Evolutionary conservation across 2,113 vertebrate species (phyloP), one percentile per base, ranked within the genome.

Genomic region (Potamarius usumacintae): DNA sequence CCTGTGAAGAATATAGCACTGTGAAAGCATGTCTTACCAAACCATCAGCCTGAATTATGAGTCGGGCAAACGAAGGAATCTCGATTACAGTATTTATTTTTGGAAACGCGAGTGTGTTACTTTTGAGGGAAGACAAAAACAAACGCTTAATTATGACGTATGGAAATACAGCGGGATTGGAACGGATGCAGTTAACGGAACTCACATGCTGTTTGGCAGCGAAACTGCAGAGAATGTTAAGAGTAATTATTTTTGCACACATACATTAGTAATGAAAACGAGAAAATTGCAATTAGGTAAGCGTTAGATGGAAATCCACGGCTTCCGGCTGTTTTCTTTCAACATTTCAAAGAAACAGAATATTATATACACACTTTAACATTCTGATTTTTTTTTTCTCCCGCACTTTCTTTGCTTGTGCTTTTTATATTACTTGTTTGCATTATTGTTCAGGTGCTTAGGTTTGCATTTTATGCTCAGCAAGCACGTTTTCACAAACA

Each of bases 371-470:
- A 83, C 67, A 76, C 62, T 62, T 48, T 80, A 15, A 77, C 83
- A 27, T 76, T 48, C 85, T 62, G 5, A 34, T 82, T 53, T 82
- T 88, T 42, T 80, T 42, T 42, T 42, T 42, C 42, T 42, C 42
- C 60, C 22, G 12, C 8, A n/a, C 72, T 76, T n/a, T 55, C 18
- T 55, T 55, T 55, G 12, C 7, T 79, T 4, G 18, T 81, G 18
- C 1, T 12, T 4, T 50, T 76, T 25, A 4, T 30, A 20, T 22
- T 77, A 5, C 12, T 93, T 94, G 92, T 93, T 94, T 94, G 87
- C 93, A 62, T 88, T 4, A n/a, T 34, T 65, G 63, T 65, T 65
- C 22, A 22, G 27, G 25, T 7, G 15, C 7, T 34, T 71, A 17
- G 15, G 0, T 15, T 71, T 71, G 30, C 15, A 17, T 72, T 48